Evolutionary conservation across 2,888 invertebrate species (phyloP), one percentile per base, ranked within the genome.

Genomic region (Drosophila anomalata): DNA sequence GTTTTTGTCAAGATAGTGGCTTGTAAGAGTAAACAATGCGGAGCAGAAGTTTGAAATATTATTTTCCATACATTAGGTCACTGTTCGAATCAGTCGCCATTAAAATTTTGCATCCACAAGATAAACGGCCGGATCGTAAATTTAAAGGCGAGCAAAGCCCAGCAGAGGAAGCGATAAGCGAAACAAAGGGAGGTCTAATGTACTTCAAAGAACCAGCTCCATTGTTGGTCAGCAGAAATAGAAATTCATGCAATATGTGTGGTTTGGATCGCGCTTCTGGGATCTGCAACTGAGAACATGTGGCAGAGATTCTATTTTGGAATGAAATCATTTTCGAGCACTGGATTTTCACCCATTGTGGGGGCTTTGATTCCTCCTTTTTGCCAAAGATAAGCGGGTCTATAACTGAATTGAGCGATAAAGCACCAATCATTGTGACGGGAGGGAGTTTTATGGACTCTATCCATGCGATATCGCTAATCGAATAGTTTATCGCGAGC

Each of bases 361-460:
- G 9, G 9, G 9, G 14, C 39, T 46, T 36, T 63, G n/a, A 17
- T 62, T 29, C 29, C 29, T 2, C 9, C 29, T 2, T 9, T 44
- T 44, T 44, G 36, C 26, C 2, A 47, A 52, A 52, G 52, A 65
- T 29, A 65, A 54, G 20, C n/a, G 9, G 20, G 6, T 14, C 67
- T 12, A 29, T 9, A 29, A 14, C 33, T 3, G 12, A 39, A 67
- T 51, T 26, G 44, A 57, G 68, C 50, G 29, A 67, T 67, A 67
- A 51, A 20, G 17, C 53, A 33, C 36, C 29, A 66, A 67, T 56
- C 56, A 67, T 57, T 24, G 24, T 67, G 67, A 46, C 36, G 57
- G 17, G 24, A 56, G 11, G 22, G 24, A 46, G 50, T 67, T 56
- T 67, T 57, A 57, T 39, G 50, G 44, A 20, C 17, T 42, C 46